Base-by-base conservation (phyloP, 2,113 vertebrate genomes). In the Lucifuga dentata region DNA sequence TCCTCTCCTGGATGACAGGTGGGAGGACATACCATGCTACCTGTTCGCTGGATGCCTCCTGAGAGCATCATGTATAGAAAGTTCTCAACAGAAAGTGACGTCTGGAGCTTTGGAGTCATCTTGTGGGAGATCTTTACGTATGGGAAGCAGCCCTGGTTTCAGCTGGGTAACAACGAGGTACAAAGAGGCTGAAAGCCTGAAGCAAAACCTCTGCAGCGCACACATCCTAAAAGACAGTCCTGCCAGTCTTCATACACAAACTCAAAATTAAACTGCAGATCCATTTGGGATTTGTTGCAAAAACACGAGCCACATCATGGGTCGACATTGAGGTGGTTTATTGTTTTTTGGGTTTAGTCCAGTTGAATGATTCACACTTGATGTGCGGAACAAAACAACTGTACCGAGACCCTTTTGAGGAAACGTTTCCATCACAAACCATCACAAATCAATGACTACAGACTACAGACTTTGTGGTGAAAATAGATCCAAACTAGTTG, bases 1-100 rank as follows among this genome's bases (percentile, higher is more conserved):
- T 46, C 29, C 45, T n/a, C 38, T 20, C 13, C 15, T 48, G 15
- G 20, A 23, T 45, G 33, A 10, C 45, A 99, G 98, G 98, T 99
- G 61, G 97, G 98, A 89, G 98, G 97, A 80, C 97, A 99, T 59
- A 99, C 98, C 81, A 98, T 98, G 96, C 93, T 99, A 71, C 97
- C 98, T 39, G 97, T 99, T 44, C 98, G 98, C 71, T 99, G 98
- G 98, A 99, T 99, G 98, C 98, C 98, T 13, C 97, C 97, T 0
- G 98, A 99, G 83, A 99, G 98, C 90, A 99, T 99, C 91, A 98
- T 99, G 96, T 99, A 99, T 92, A 92, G 98, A 86, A 99, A 99
- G 84, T 99, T 99, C 92, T 98, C 97, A 23, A 97, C 97, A 0
- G 97, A 99, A 87, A 98, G 96, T 0, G 97, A 99, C 0, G 96